Evolutionary conservation across 2,113 vertebrate genomes (phyloP), one percentile per base, ranked within the genome.

Genomic region (Paramormyrops kingsleyae): DNA sequence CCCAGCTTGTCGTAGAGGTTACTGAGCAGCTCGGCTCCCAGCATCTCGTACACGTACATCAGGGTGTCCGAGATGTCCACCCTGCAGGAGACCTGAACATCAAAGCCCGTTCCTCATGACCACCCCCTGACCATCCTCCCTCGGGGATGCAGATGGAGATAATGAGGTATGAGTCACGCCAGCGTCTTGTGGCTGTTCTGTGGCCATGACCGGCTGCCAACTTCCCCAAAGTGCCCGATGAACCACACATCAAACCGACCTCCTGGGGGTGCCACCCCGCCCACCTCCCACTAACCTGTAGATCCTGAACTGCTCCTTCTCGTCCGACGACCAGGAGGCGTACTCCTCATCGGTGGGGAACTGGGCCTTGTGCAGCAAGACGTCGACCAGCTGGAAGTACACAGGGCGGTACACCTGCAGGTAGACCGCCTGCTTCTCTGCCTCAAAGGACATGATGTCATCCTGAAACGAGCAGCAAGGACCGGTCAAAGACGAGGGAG

Each of bases 11-110:
- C 99, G 90, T 99, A 99, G 91, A 99, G 97, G 95, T 97, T 99
- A 95, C 99, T 99, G 91, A 99, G 97, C 93, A 99, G 96, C 96
- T 99, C 99, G 0, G 98, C 97, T 4, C 99, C 99, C 93, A 99
- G 95, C 98, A 99, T 99, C 95, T 99, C 98, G 0, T 99, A 99
- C 87, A 99, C 99, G 0, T 99, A 99, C 99, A 99, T 99, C 93
- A 99, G 96, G 0, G 99, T 99, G 95, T 99, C 99, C 2, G 99
- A 99, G 92, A 99, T 99, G 92, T 99, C 99, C 95, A 99, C 99
- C 95, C 99, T 99, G 94, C 87, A 93, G 92, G 91, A 91, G 89
- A 94, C 49, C 91, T 44, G 90, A 31, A 42, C 24, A 27, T 87
- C 27, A 84, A 44, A 50, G 12, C 49, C 35, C 12, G 49, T 13